Evolutionary conservation across 1,140 invertebrate genomes (phyloP).

Genomic region (Pemphigus obesinymphae): DNA sequence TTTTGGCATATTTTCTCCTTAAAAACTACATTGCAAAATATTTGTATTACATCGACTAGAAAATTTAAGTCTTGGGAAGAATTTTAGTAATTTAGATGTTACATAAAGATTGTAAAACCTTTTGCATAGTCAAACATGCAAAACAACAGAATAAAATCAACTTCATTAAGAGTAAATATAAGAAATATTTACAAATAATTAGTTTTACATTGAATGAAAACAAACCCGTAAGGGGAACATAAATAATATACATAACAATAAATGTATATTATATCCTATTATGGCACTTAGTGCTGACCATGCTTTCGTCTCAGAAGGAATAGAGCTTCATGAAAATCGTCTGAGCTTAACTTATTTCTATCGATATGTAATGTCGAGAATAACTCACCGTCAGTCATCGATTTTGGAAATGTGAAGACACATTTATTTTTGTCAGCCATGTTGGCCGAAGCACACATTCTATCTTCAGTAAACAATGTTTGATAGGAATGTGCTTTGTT

Average conservation of each 20-base stretch:
- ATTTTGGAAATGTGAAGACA: conserved; percentile 58
- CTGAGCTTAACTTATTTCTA: conserved; percentile 58
- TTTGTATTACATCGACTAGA: conserved; percentile 27
- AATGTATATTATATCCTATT: neutral
- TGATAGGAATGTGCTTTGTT: conserved; percentile 39
- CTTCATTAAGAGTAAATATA: neutral
- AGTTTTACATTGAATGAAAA: neutral
- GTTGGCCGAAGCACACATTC: conserved; percentile 51
- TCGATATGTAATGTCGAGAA: conserved; percentile 60
- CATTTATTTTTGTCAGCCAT: conserved; percentile 55
- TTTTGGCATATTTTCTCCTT: conserved; percentile 25
- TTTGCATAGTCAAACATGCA: neutral
- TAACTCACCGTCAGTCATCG: conserved; percentile 57
- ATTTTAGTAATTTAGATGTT: neutral
- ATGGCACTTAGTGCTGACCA: conserved; percentile 14
- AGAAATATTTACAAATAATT: neutral
- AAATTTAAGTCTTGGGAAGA: conserved; percentile 32
- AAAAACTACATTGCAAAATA: conserved; percentile 1
- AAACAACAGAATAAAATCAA: neutral
- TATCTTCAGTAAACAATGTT: conserved; percentile 5
- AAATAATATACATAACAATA: neutral
- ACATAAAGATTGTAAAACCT: neutral
- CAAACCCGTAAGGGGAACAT: neutral
- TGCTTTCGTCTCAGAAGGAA: conserved; percentile 50
- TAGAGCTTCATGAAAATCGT: conserved; percentile 60